Percentiles rank a stretch among this genome's conserved stretches.
phyloP scores from a whole-genome alignment of 2,888 invertebrate genomes.

The Oscheius sp. region DNA sequence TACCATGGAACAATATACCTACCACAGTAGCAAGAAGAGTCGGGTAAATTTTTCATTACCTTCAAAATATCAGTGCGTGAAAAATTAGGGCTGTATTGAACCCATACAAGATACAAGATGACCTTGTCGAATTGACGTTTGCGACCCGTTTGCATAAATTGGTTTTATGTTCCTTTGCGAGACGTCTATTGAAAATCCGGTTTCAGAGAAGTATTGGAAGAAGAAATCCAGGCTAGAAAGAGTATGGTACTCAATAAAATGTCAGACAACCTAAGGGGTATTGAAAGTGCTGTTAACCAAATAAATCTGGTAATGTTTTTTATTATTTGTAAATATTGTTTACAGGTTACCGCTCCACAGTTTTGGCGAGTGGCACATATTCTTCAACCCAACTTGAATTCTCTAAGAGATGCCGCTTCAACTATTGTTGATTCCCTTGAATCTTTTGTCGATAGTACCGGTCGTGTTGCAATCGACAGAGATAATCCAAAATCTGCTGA shows the following conservation, averaged over 20 bases:
- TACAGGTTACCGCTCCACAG: constrained; percentile 72
- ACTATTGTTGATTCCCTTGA: constrained; percentile 78
- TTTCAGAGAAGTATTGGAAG: constrained; percentile 35
- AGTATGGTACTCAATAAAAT: constrained; percentile 33
- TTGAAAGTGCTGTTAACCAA: constrained; percentile 29
- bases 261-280: constrained; percentile 28
- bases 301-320: constrained; percentile 30
- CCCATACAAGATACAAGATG: background rate
- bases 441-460: constrained; percentile 53
- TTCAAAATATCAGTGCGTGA: too few species aligned
- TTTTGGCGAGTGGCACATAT: constrained; percentile 83
- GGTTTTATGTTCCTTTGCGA: background rate
- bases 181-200: too few species aligned
- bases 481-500: constrained; percentile 41
- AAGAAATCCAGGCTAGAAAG: constrained; percentile 35
- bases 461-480: constrained; percentile 50
- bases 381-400: constrained; percentile 82
- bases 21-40: constrained; percentile 11
- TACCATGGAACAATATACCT: constrained; percentile 21
- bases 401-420: constrained; percentile 83
- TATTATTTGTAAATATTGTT: too few species aligned
- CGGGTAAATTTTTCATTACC: constrained; percentile 4
- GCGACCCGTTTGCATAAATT: constrained; percentile 15
- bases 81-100: background rate
- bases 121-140: background rate